Percentiles rank a stretch among this genome's conserved stretches.
These are phyloP conservation scores for Pachymerium ferrugineum DNA, from an alignment of 2,888 invertebrate genomes.

Conservation along the genomic window DNA sequence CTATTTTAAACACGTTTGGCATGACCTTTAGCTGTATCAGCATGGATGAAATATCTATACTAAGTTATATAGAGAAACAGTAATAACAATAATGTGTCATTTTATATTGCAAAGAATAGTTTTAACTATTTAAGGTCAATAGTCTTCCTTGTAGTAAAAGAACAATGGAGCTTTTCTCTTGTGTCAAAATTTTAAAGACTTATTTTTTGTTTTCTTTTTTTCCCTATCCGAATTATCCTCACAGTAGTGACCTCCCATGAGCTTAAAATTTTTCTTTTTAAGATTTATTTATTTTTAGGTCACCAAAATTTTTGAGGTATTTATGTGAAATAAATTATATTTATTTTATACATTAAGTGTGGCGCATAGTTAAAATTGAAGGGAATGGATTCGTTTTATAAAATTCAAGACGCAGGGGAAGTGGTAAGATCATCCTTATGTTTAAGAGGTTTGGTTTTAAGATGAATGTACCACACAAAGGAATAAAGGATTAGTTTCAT, in stretches of 20 bases:
- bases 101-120: not conserved
- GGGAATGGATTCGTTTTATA: too few species aligned
- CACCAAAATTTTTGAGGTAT: too few species aligned
- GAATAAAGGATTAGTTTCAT: too few species aligned
- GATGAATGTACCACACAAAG: too few species aligned
- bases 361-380: too few species aligned
- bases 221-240: not conserved
- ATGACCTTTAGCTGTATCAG: not conserved
- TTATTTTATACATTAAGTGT: too few species aligned
- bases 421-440: too few species aligned
- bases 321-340: too few species aligned
- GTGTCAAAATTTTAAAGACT: not conserved
- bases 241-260: not conserved
- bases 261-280: too few species aligned
- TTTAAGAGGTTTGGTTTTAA: too few species aligned
- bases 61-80: too few species aligned
- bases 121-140: constrained; percentile 5
- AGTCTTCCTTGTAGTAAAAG: not conserved
- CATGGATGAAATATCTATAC: constrained; percentile 3
- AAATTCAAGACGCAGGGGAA: too few species aligned
- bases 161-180: not conserved
- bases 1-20: not conserved
- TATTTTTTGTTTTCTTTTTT: constrained; percentile 4
- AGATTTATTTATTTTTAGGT: not conserved
- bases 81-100: not conserved